Base-by-base conservation (phyloP, 2,113 vertebrate species). In the Bucco capensis region DNA sequence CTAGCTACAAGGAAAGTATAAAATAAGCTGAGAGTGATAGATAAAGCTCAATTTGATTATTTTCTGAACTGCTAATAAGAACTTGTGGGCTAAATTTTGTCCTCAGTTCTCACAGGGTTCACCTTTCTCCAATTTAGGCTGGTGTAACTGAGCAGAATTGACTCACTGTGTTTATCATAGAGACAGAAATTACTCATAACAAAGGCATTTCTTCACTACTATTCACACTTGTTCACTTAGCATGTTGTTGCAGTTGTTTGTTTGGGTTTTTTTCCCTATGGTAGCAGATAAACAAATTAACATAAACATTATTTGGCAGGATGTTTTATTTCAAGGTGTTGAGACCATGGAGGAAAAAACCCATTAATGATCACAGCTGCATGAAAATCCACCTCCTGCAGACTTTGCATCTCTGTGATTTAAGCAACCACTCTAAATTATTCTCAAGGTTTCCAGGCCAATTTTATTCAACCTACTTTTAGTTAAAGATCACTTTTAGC, bases 141-240 rank as follows among this genome's bases (percentile, higher is more conserved):
- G 35, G 38, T 89, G 67, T 91, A 87, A 77, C 58, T 44, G 62
- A 89, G 89, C n/a, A 92, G 64, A 93, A 94, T 94, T 93, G 79
- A 9, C 24, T 93, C 57, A 76, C 53, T 88, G 33, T 73, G 71
- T 96, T 95, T 96, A 94, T 97, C 96, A 95, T 83, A 94, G 90
- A 76, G 89, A 81, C 56, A 95, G 86, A 95, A 95, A 79, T 88
- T 91, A 92, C 82, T 95, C 49, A 65, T 92, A 56, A 28, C 58
- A 9, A 38, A 86, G 49, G 86, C 79, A 77, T 37, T 70, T 86
- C 75, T 91, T 73, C 77, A 49, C 54, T 93, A 90, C 90, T 92
- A 86, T 95, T 85, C 57, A 83, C 2, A 46, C 61, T 78, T 67
- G 65, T 73, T 87, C 44, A 60, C 87, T 77, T 76, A 89, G 58